Base-by-base conservation (phyloP, 2,113 vertebrate genomes). In the Saimiri boliviensis region DNA sequence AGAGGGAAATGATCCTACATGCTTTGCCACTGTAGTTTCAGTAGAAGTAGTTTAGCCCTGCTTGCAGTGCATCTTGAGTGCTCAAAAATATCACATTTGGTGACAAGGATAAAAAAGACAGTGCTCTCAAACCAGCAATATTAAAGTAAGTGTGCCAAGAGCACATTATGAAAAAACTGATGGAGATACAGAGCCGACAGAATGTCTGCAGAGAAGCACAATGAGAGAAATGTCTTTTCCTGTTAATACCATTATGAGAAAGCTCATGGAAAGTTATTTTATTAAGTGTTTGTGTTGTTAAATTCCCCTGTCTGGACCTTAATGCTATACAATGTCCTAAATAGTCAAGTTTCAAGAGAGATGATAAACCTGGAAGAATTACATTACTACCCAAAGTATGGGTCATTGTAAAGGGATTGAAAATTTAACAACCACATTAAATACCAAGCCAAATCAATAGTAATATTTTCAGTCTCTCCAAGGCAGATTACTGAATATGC, bases 361-460 rank as follows among this genome's bases (percentile, higher is more conserved):
- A 89, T 74, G 94, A 84, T 77, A 95, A 93, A 87, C 70, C 83
- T 83, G 32, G 27, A 92, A 93, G 86, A 93, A 93, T 83, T 83
- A 58, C 47, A 86, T 94, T 86, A 84, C 87, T 89, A 92, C 19
- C 40, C 84, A 66, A 94, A 93, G 40, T 80, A 93, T 76, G 86
- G 56, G 90, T 83, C 84, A 93, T 96, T 76, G 79, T 93, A 82
- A 60, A 80, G 35, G 83, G 82, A 86, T 91, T 88, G 96, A 95
- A 94, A 92, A 92, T 96, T 81, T 92, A 98, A 93, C 90, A 74
- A 70, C 94, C 76, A 79, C 68, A 81, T 86, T 91, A 91, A 95
- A 96, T 54, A 89, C 60, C 37, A 32, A 32, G 35, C 25, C n/a
- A n/a, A 92, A 95, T 94, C 91, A 86, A 91, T 84, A 96, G 54